Conservation (phyloP, 2,888 invertebrate genomes). For the Globia sparganii region DNA sequence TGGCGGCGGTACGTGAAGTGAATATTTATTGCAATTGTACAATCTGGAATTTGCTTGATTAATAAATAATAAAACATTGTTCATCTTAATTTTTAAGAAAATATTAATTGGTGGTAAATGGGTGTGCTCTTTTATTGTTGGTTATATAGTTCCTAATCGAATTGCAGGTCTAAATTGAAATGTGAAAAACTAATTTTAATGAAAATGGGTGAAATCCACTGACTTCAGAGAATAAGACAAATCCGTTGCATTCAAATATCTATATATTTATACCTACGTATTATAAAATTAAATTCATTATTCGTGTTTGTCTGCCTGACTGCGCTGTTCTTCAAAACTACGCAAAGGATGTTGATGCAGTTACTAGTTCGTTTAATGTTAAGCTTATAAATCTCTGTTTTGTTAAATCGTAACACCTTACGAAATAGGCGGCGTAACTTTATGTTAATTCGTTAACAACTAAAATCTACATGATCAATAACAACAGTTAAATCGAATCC, state of each 20-base stretch:
- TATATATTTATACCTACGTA: not conserved
- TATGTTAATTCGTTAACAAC: not conserved
- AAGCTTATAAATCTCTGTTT: not conserved
- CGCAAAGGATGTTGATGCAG: not conserved
- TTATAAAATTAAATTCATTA: no score
- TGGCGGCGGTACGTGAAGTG: conserved; percentile 63
- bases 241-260: not conserved
- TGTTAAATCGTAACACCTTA: not conserved
- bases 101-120: not conserved
- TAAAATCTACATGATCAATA: conserved; percentile 7
- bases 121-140: no score
- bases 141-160: no score
- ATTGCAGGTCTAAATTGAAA: no score
- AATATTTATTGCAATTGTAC: conserved; percentile 56
- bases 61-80: conserved; percentile 16
- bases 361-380: no score
- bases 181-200: not conserved
- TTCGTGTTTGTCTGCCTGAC: no score
- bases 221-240: not conserved
- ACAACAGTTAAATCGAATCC: conserved; percentile 15
- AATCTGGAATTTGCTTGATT: conserved; percentile 28
- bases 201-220: not conserved
- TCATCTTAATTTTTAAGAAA: not conserved
- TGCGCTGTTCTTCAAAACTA: not conserved
- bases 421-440: not conserved